Conservation (phyloP, 1,140 invertebrate species). For the Drosophila sulfurigaster region DNA sequence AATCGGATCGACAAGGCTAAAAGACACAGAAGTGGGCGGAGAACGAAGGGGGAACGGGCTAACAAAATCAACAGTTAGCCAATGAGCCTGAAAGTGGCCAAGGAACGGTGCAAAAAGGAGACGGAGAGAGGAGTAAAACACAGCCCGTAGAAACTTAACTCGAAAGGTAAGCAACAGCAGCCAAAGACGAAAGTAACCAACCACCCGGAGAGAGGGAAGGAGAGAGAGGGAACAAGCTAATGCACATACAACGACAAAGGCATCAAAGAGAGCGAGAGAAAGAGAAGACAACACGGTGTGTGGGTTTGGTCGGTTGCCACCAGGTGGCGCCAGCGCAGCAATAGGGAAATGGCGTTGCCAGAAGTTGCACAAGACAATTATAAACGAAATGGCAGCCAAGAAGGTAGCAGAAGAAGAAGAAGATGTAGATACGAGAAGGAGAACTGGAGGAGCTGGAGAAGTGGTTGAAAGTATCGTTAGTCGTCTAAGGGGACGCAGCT, state of each 20-base stretch:
- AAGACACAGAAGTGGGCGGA: neutral
- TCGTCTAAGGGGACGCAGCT: conserved; percentile 49
- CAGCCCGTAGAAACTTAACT: conserved; percentile 50
- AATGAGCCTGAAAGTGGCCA: conserved; percentile 77
- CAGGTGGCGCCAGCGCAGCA: conserved; percentile 49
- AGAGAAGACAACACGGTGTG: neutral
- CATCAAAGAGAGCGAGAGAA: neutral
- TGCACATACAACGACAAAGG: neutral
- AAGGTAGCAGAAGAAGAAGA: conserved; percentile 28
- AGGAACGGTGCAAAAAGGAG: neutral
- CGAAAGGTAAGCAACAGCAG: conserved; percentile 18
- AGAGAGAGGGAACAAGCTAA: conserved; percentile 1
- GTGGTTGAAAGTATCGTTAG: conserved; percentile 69
- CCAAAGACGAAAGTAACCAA: conserved; percentile 3
- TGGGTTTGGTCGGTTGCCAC: conserved; percentile 20
- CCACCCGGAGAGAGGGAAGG: neutral
- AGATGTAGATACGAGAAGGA: neutral
- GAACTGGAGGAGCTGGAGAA: neutral
- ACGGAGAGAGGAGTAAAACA: conserved; percentile 28
- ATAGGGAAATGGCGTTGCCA: conserved; percentile 39
- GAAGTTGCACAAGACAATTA: conserved; percentile 82
- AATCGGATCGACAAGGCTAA: conserved; percentile 38
- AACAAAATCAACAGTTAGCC: conserved; percentile 81
- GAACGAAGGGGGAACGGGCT: conserved; percentile 9
- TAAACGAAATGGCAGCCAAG: conserved; percentile 79